Evolutionary conservation across 2,888 invertebrate species (phyloP), one percentile per base, ranked within the genome.

Genomic region (Odontocerum albicorne): DNA sequence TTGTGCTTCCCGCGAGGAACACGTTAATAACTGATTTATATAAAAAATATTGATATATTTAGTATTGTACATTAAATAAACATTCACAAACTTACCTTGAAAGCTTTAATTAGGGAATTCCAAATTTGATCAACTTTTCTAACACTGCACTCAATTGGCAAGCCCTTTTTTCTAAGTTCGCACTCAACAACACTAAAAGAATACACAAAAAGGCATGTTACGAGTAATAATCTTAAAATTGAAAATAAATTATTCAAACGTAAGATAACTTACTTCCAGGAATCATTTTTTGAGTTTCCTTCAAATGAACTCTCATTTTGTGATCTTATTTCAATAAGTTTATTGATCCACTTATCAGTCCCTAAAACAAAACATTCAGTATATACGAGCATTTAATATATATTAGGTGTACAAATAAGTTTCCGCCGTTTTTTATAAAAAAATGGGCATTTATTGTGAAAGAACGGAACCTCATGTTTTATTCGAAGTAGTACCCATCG

Each of bases 121-220:
- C 77, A 77, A 31, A 78, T 64, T 15, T 70, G 72, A 60, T 75
- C 73, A 40, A 78, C 68, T 51, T 77, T 77, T 62, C 73, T 75
- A 36, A 77, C 67, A 60, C 74, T 76, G 62, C 77, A 78, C 55
- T 76, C 72, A 17, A 62, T 62, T 0, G 78, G 77, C 17, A 77
- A 59, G 13, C 72, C 68, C 58, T 72, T 70, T 59, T 64, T 63
- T 49, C 77, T 65, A 65, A 78, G 65, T n/a, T 70, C 67, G 60
- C 64, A 71, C 64, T 77, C 77, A 8, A 77, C 69, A 19, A 68
- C 66, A 57, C 78, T 78, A 64, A 68, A 68, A 52, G 47, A 27
- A 47, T 13, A 15, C 27, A 49, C 16, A 12, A 21, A 7, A 22
- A 13, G 2, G 2, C 12, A 21, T 13, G 10, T 42, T 12, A 12